phyloP scores from a whole-genome alignment of 2,113 vertebrate species.

The Ranitomeya variabilis region DNA sequence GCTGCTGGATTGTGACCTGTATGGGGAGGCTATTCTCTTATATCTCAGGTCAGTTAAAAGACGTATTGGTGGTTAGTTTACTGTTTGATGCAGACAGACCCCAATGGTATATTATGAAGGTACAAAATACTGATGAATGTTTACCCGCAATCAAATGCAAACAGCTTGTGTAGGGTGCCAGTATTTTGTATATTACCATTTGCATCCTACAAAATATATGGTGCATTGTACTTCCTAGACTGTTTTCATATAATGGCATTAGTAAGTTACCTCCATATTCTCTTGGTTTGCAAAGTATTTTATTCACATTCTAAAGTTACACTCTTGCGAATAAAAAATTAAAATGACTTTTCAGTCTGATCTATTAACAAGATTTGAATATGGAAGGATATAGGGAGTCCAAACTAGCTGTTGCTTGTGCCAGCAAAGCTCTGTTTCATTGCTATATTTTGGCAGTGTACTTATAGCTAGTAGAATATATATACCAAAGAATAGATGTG shows the following conservation, averaged over 20 bases:
- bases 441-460: slow-evolving; percentile 54
- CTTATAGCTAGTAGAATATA: slow-evolving; percentile 48
- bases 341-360: slow-evolving; percentile 65
- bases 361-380: slow-evolving; percentile 65
- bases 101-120: too few species aligned
- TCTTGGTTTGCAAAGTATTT: slow-evolving; percentile 46
- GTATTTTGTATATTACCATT: neutral
- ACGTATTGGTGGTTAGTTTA: too few species aligned
- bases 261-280: slow-evolving; percentile 23
- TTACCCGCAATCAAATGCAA: too few species aligned
- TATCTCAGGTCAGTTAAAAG: too few species aligned
- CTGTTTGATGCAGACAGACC: too few species aligned
- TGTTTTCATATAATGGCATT: slow-evolving; percentile 37
- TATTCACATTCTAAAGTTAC: slow-evolving; percentile 48
- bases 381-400: slow-evolving; percentile 48
- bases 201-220: neutral
- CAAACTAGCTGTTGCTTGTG: slow-evolving; percentile 49
- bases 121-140: too few species aligned
- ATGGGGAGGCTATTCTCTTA: too few species aligned
- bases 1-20: too few species aligned
- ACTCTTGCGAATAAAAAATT: slow-evolving; percentile 61
- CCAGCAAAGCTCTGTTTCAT: slow-evolving; percentile 59
- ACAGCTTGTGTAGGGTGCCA: too few species aligned
- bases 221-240: neutral
- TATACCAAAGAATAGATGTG: neutral